Evolutionary conservation across 1,140 invertebrate genomes (phyloP).

Genomic region (Tetraneura akinire): DNA sequence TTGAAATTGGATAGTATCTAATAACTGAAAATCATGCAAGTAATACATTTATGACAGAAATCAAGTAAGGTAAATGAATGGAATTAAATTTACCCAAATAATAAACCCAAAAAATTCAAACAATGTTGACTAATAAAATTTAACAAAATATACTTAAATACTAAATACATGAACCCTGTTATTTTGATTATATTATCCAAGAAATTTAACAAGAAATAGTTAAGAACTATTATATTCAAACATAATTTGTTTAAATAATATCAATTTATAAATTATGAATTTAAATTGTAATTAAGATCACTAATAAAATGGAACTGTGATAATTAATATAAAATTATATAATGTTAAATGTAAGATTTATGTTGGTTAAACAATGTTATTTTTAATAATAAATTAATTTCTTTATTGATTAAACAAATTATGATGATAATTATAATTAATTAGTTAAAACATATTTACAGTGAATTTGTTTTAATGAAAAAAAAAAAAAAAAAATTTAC

Average conservation of each 20-base stretch:
- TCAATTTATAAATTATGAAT: background rate
- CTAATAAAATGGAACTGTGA: no score
- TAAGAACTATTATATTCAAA: background rate
- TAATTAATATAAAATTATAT: background rate
- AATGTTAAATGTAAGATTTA: background rate
- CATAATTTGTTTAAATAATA: background rate
- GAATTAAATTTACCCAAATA: slow-evolving; percentile 16
- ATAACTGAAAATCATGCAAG: slow-evolving; percentile 32
- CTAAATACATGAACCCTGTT: slow-evolving; percentile 39
- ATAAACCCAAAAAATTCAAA: slow-evolving; percentile 47
- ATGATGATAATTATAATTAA: background rate
- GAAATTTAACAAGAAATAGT: no score
- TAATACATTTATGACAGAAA: slow-evolving; percentile 13
- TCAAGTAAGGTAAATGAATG: slow-evolving; percentile 25
- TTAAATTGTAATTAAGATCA: background rate
- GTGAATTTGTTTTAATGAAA: no score
- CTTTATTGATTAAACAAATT: background rate
- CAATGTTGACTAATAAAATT: slow-evolving; percentile 36
- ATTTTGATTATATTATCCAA: slow-evolving; percentile 33
- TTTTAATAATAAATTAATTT: background rate
- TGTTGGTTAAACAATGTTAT: background rate
- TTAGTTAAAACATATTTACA: background rate
- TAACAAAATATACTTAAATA: slow-evolving; percentile 32
- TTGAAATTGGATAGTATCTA: slow-evolving; percentile 25
- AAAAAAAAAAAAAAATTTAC: slow-evolving; percentile 9